A percentile compares a stretch with the other conserved stretches of the same genome.
phyloP scores from a whole-genome alignment of 2,113 vertebrate genomes.

The Azemiops feae region DNA sequence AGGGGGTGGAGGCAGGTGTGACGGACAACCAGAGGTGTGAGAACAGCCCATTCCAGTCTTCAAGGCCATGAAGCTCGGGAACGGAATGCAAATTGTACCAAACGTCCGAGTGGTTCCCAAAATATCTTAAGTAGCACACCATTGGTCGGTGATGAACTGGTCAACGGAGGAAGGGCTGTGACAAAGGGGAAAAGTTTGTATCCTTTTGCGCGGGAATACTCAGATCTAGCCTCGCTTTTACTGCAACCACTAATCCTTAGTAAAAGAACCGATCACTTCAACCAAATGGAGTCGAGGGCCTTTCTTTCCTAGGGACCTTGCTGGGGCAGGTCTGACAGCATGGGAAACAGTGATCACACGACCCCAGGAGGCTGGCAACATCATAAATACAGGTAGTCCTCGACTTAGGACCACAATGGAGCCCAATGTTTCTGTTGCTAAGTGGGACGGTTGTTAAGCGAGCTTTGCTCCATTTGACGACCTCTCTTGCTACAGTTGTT shows the following conservation, averaged over 20 bases:
- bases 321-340: neutral
- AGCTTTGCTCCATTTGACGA: neutral
- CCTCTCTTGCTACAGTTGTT: neutral
- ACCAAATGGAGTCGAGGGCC: neutral
- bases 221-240: neutral
- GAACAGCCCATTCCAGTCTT: neutral
- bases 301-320: neutral
- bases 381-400: neutral
- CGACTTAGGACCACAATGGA: neutral
- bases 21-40: no score
- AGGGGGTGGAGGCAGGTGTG: no score
- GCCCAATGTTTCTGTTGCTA: neutral
- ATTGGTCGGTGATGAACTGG: neutral
- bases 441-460: neutral
- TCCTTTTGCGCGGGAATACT: neutral
- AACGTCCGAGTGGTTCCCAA: neutral
- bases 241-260: neutral
- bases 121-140: neutral
- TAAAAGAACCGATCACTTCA: neutral
- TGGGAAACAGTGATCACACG: neutral
- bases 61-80: neutral
- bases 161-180: neutral
- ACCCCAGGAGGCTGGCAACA: neutral
- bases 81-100: neutral
- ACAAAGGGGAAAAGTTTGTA: neutral